A percentile compares a stretch with the other conserved stretches of the same genome.
Conservation (phyloP, 2,113 vertebrate species). For the Chelonoidis abingdonii region DNA sequence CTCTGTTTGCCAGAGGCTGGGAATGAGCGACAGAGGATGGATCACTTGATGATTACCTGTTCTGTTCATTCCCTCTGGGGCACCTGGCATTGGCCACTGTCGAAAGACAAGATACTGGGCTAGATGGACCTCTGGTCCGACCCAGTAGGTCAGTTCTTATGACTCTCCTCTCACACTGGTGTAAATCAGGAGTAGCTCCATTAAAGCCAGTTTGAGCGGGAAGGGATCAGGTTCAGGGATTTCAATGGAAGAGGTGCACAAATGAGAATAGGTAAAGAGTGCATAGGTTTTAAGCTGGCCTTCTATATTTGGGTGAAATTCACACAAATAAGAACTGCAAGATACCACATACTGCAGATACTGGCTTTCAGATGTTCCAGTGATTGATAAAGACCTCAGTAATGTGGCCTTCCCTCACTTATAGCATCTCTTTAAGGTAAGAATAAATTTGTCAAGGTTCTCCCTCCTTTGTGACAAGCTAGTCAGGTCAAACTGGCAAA, state of each 20-base stretch:
- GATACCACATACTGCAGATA: background rate
- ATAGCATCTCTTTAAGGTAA: background rate
- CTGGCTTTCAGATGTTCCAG: background rate
- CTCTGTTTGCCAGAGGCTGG: too few species aligned
- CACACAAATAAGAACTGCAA: background rate
- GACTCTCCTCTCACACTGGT: rapidly evolving
- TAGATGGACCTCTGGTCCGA: too few species aligned
- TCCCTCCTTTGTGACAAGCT: constrained; percentile 18
- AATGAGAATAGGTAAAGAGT: background rate
- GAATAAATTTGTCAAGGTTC: constrained; percentile 44
- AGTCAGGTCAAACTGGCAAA: constrained; percentile 26
- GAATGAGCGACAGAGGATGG: too few species aligned
- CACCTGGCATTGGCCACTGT: too few species aligned
- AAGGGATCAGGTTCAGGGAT: background rate
- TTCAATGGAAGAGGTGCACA: background rate
- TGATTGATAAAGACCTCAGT: background rate
- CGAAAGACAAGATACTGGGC: too few species aligned
- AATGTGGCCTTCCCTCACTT: background rate
- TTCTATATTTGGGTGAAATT: constrained; percentile 6
- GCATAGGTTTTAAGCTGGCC: background rate
- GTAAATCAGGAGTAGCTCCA: background rate
- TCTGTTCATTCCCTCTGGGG: too few species aligned
- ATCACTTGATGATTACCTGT: too few species aligned
- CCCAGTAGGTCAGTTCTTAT: too few species aligned
- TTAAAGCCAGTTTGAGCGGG: rapidly evolving